Conservation (phyloP, 2,113 vertebrate genomes). For the Salvelinus fontinalis region DNA sequence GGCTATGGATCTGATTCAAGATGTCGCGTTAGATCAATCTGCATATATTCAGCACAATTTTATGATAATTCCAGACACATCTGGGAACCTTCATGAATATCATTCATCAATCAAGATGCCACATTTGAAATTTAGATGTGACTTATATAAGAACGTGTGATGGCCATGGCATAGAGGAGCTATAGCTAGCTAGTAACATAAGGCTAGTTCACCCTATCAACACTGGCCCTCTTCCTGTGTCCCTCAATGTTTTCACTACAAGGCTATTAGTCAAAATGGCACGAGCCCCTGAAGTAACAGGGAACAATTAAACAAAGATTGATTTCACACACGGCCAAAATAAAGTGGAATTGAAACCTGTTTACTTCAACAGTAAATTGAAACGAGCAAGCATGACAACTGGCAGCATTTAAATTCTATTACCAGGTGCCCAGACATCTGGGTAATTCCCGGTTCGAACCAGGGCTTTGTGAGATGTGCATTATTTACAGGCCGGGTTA, state of each 20-base stretch:
- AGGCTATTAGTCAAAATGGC: constrained; percentile 14
- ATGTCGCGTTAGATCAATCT: constrained; percentile 48
- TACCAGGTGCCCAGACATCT: constrained; percentile 67
- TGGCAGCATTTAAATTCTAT: constrained; percentile 57
- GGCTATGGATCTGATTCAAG: constrained; percentile 36
- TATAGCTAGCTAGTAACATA: not conserved
- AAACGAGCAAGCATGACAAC: constrained; percentile 57
- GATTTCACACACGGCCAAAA: constrained; percentile 43
- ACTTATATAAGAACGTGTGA: constrained; percentile 22
- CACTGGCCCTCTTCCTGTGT: not conserved
- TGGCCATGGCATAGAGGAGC: constrained; percentile 9
- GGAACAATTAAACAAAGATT: constrained; percentile 52
- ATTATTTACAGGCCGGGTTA: constrained; percentile 35
- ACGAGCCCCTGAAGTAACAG: constrained; percentile 12
- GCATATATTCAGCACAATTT: constrained; percentile 61
- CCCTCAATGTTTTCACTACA: constrained; percentile 3
- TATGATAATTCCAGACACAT: constrained; percentile 54
- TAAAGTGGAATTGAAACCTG: constrained; percentile 56
- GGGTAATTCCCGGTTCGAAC: constrained; percentile 43
- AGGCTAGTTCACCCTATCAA: not conserved
- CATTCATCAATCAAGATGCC: constrained; percentile 60
- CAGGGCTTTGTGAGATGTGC: constrained; percentile 20
- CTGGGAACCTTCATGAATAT: constrained; percentile 52
- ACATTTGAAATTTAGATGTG: constrained; percentile 46
- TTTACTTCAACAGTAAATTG: constrained; percentile 63